phyloP scores from a whole-genome alignment of 1,140 invertebrate species.

The Drosophila neocordata region DNA sequence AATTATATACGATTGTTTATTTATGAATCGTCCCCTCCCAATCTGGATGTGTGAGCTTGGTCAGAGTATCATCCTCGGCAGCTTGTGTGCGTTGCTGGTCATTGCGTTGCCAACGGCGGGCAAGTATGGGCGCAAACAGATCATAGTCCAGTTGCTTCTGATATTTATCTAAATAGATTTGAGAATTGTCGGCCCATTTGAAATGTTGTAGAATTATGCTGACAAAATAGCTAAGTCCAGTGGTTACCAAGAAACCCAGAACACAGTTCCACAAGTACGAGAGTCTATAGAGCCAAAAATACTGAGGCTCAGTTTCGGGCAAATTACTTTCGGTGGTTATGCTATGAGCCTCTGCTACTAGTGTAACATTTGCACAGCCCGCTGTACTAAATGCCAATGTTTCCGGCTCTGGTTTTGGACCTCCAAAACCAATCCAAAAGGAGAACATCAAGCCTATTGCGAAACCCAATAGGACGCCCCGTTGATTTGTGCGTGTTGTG shows the following conservation, averaged over 20 bases:
- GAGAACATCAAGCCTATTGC: constrained; percentile 87
- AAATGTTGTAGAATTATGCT: constrained; percentile 82
- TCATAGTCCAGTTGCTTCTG: constrained; percentile 83
- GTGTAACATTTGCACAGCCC: constrained; percentile 83
- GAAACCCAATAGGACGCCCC: constrained; percentile 89
- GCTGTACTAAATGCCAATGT: constrained; percentile 85
- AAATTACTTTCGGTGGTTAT: constrained; percentile 2
- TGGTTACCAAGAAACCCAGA: constrained; percentile 87
- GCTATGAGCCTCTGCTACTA: constrained; percentile 28
- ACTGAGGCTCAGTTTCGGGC: constrained; percentile 26
- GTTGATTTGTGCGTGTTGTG: constrained; percentile 86
- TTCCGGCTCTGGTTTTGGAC: constrained; percentile 86
- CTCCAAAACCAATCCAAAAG: constrained; percentile 94
- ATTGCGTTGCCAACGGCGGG: constrained; percentile 70
- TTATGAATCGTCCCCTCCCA: constrained; percentile 24
- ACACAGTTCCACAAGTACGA: constrained; percentile 94
- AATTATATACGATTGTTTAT: constrained; percentile 40
- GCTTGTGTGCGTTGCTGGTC: constrained; percentile 14
- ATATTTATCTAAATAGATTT: constrained; percentile 66
- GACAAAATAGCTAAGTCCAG: constrained; percentile 86
- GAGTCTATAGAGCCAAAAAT: constrained; percentile 83
- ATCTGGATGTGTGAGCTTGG: constrained; percentile 47
- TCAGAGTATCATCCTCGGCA: constrained; percentile 47
- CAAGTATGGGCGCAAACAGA: constrained; percentile 87
- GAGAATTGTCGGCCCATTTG: constrained; percentile 65